Base-by-base conservation (phyloP, 2,797 vertebrate genomes). In the Epinephelus awoara region DNA sequence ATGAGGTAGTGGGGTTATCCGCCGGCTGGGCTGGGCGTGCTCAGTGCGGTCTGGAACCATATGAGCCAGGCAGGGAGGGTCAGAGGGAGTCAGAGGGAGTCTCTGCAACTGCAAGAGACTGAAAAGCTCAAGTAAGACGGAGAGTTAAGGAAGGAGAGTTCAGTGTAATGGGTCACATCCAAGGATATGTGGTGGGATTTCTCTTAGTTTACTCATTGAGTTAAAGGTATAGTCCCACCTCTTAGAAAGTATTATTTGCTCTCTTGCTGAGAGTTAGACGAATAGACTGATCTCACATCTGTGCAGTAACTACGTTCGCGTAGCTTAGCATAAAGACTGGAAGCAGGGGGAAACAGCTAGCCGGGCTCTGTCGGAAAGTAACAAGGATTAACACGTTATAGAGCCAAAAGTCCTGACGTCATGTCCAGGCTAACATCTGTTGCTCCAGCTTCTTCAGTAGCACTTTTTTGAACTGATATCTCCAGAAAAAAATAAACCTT, bases 1-100 rank as follows among this genome's bases (percentile, higher is more conserved):
- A 72, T 90, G 91, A 89, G 89, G 88, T 86, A 89, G 86, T 73
- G 71, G 85, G 89, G 90, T 92, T 86, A 89, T 93, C 88, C 91
- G 66, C 87, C 34, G 73, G 86, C 90, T 89, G 88, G 66, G 77
- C 79, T 83, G 83, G 86, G 86, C 63, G 72, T 79, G 78, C 83
- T 87, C 80, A 65, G 12, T 5, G 69, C 72, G 73, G 80, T 70
- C 75, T 81, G 80, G 64, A 82, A 87, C 72, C 79, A 55, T 58
- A 77, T 74, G 85, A 88, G 85, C 67, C 34, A n/a, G 77, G 57
- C 61, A 5, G 77, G 2, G 70, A 61, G 57, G 82, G 89, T 77
- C 82, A 72, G 49, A 50, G 58, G 40, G 59, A 67, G 61, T 74
- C 67, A 75, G 77, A 29, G 55, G 69, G 50, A 67, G 65, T 67